phyloP scores from a whole-genome alignment of 2,797 vertebrate genomes.

The Scleropages formosus region DNA sequence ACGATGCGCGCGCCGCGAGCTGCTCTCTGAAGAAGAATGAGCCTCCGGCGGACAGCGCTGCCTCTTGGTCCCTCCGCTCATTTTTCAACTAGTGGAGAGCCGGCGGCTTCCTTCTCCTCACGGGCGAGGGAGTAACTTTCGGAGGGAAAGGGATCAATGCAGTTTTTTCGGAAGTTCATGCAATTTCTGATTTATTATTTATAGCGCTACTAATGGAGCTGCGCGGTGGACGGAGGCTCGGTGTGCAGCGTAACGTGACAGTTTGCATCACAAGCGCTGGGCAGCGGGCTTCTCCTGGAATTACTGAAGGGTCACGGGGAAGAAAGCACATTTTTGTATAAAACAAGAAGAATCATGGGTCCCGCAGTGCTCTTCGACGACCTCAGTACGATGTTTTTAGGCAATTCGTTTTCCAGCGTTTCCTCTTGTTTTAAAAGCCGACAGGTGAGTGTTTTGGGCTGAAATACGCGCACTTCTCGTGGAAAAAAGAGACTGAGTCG shows the following conservation, averaged over 20 bases:
- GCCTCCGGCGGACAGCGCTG: not conserved
- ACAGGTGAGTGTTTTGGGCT: constrained; percentile 1
- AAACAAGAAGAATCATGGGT: not conserved
- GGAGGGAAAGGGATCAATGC: not conserved
- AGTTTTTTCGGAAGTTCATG: constrained; percentile 14
- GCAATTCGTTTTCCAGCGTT: not conserved
- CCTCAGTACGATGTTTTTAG: not conserved
- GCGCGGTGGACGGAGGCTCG: too few species aligned
- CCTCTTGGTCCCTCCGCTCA: not conserved
- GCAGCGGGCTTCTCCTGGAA: not conserved
- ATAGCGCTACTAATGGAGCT: constrained; percentile 25
- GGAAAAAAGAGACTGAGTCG: too few species aligned
- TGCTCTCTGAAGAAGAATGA: not conserved
- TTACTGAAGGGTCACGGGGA: constrained; percentile 7
- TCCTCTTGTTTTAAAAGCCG: not conserved
- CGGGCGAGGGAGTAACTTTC: not conserved
- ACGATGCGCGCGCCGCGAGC: too few species aligned
- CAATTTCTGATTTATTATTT: constrained; percentile 13
- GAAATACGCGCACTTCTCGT: not conserved
- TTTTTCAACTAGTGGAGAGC: not conserved
- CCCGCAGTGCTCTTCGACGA: not conserved
- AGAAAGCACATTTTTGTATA: not conserved
- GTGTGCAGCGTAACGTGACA: not conserved
- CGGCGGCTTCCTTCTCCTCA: not conserved
- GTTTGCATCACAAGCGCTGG: not conserved